phyloP scores from a whole-genome alignment of 1,140 invertebrate genomes.

The Temnothorax nylanderi region DNA sequence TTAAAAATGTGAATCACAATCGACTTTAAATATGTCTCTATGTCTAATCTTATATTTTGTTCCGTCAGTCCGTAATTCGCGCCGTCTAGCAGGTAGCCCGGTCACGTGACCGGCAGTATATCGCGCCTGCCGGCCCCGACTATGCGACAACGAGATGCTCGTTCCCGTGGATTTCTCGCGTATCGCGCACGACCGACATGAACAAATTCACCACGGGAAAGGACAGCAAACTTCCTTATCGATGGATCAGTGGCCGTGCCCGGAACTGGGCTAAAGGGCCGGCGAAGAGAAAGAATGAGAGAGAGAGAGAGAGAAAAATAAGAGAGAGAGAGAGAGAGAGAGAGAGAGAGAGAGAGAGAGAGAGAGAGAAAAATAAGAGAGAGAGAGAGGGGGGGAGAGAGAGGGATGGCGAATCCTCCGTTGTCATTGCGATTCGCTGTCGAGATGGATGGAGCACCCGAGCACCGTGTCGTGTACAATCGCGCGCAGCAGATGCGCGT shows the following conservation, averaged over 20 bases:
- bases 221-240: slow-evolving; percentile 77
- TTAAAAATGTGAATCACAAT: neutral
- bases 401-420: slow-evolving; percentile 42
- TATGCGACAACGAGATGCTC: slow-evolving; percentile 56
- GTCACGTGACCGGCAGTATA: slow-evolving; percentile 42
- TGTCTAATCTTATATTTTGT: neutral
- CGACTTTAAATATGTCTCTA: no score
- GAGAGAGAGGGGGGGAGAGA: neutral
- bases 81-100: slow-evolving; percentile 1
- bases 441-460: slow-evolving; percentile 41
- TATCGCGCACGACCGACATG: slow-evolving; percentile 41
- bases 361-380: neutral
- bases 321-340: neutral
- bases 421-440: slow-evolving; percentile 54
- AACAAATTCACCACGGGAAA: slow-evolving; percentile 60
- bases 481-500: neutral
- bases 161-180: slow-evolving; percentile 45
- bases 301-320: slow-evolving; percentile 5
- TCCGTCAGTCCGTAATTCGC: slow-evolving; percentile 6
- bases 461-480: neutral
- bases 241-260: slow-evolving; percentile 75
- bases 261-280: slow-evolving; percentile 74
- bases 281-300: slow-evolving; percentile 36
- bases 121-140: slow-evolving; percentile 28
- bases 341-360: slow-evolving; percentile 17